phyloP scores from a whole-genome alignment of 1,140 invertebrate species.

The Diplogasteroides magnus region DNA sequence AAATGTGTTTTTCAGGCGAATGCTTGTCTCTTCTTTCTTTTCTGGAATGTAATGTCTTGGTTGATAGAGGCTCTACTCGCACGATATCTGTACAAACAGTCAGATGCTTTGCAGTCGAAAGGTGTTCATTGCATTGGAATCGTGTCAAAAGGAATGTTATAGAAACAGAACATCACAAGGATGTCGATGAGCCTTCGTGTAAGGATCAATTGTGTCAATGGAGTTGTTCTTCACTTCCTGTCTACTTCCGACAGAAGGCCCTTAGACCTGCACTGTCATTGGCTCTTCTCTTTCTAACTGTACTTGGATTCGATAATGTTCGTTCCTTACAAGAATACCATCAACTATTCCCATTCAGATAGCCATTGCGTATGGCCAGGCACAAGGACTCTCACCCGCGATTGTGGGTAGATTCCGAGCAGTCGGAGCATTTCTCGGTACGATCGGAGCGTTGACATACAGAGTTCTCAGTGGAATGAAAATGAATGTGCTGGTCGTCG shows the following conservation, averaged over 20 bases:
- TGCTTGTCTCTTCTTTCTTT: no score
- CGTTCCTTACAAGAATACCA: no score
- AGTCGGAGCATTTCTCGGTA: constrained; percentile 27
- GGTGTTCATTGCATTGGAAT: neutral
- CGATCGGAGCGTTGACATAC: constrained; percentile 27
- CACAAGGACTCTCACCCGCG: constrained; percentile 29
- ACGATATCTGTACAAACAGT: no score
- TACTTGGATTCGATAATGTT: constrained; percentile 48
- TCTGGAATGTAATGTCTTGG: neutral
- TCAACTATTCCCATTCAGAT: constrained; percentile 27
- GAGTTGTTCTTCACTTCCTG: neutral
- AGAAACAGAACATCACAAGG: constrained; percentile 8
- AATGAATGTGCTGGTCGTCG: constrained; percentile 34
- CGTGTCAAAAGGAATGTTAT: neutral
- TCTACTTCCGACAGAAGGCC: constrained; percentile 31
- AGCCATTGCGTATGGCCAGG: constrained; percentile 35
- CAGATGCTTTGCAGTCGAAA: no score
- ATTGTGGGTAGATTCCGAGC: constrained; percentile 33
- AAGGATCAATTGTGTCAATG: neutral
- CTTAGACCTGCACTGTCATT: constrained; percentile 39
- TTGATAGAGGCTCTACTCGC: neutral
- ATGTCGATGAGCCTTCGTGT: neutral
- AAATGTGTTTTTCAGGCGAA: no score
- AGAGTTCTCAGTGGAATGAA: constrained; percentile 14
- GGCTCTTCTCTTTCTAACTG: constrained; percentile 44